Base-by-base conservation (phyloP, 2,888 invertebrate genomes). In the Dicyrtoma fusca region DNA sequence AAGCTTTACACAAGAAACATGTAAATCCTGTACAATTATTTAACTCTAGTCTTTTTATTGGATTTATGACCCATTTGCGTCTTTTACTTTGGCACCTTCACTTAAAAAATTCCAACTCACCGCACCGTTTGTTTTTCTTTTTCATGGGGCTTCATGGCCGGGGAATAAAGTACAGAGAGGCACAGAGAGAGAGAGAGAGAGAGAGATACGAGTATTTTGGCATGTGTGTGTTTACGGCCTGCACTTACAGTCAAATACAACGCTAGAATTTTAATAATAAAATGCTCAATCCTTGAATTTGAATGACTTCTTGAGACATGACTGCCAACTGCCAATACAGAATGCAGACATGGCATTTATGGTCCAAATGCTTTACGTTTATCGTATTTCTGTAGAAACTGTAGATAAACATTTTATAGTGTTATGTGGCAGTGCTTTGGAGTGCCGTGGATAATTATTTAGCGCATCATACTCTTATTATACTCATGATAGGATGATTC, bases 81-180 rank as follows among this genome's bases (percentile, higher is more conserved):
- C 21, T 42, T 51, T 65, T 25, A 25, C 45, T 51, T 55, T 66
- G 23, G 66, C 66, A 66, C 66, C 66, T 66, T 66, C 51, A 11
- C 42, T 34, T 53, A 34, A 66, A 53, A 53, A 53, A 53, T 66
- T 66, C 53, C 66, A 10, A 55, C 10, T 26, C 14, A 21, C 19
- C 34, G 8, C 8, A 34, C 34, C 44, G 14, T 42, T 34, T 62
- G 17, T 5, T 17, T 61, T 19, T 34, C n/a, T 13, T 34, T 34
- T 10, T 11, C 3, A n/a, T 57, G 57, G 21, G n/a, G 1, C 3
- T 57, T 8, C 23, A 21, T n/a, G n/a, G n/a, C 23, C 13, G 8
- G 19, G 57, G 19, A 57, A 8, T 21, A 8, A 19, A n/a, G n/a
- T n/a, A n/a, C n/a, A n/a, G n/a, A n/a, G n/a, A n/a, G n/a, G n/a